Conservation (phyloP, 2,888 invertebrate species). For the Metellina segmentata region DNA sequence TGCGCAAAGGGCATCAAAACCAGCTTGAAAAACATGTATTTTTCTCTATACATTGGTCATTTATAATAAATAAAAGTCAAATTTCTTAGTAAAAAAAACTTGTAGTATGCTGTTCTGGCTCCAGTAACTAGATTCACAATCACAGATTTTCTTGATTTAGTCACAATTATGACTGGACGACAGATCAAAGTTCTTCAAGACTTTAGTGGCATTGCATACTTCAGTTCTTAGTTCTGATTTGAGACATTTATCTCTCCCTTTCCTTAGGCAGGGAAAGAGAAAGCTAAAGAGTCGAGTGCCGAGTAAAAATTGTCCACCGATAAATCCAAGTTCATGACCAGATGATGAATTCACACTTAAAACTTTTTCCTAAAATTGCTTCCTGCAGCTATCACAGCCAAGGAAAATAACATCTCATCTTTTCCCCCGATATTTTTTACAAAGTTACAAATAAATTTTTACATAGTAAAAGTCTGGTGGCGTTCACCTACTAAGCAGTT, state of each 20-base stretch:
- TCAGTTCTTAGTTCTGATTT: not conserved
- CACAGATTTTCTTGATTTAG: conserved; percentile 62
- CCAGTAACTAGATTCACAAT: conserved; percentile 51
- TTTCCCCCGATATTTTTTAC: conserved; percentile 30
- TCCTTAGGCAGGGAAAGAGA: not conserved
- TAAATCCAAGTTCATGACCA: conserved; percentile 70
- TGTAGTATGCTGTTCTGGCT: conserved; percentile 21
- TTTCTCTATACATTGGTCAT: conserved; percentile 68
- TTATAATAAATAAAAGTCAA: conserved; percentile 71
- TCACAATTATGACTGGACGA: conserved; percentile 37
- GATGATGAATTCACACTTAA: conserved; percentile 56
- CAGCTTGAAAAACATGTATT: conserved; percentile 46
- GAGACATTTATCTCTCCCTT: conserved; percentile 1
- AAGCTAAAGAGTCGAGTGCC: not conserved
- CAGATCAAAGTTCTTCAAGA: not conserved
- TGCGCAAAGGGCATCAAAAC: conserved; percentile 18
- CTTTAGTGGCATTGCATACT: not conserved
- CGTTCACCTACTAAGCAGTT: conserved; percentile 70
- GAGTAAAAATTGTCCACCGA: conserved; percentile 48
- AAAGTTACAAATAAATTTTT: conserved; percentile 59
- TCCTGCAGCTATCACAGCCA: conserved; percentile 74
- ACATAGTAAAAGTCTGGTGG: conserved; percentile 24
- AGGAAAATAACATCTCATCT: conserved; percentile 51
- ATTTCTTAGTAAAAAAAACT: conserved; percentile 20
- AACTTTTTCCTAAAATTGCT: conserved; percentile 33